Base-by-base conservation (phyloP, 2,888 invertebrate genomes). In the Acleris literana region DNA sequence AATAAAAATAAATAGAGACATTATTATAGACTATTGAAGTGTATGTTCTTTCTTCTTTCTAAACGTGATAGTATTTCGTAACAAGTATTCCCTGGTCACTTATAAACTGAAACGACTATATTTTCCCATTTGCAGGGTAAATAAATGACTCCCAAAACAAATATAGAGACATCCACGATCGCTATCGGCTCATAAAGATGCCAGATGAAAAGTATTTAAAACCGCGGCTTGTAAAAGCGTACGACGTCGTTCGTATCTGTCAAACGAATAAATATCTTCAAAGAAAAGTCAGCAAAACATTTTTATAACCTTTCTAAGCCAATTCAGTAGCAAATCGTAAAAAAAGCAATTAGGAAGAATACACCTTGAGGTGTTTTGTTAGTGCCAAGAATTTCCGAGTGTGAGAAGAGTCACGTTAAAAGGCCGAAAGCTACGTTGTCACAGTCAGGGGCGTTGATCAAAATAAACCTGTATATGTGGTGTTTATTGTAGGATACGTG, bases 311-410 rank as follows among this genome's bases (percentile, higher is more conserved):
- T 59, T 64, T 39, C 54, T 44, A 65, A 44, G 33, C 18, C 43
- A 49, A 55, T 65, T 51, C 22, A 61, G 65, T 20, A 51, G 22
- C 20, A 20, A 59, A 60, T 52, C 51, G 55, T 25, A 49, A 51
- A 56, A 61, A 55, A 54, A 63, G 57, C 59, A 66, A 53, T 66
- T 25, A 55, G 48, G 52, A 29, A 39, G 54, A 53, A 51, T 3
- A 9, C 39, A 69, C 63, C 69, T 67, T 68, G 64, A 29, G 29
- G 22, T 55, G 46, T 51, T 65, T 63, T 56, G n/a, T 49, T 48
- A 61, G 54, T 63, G 68, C 60, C 64, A 69, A 62, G 64, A 48
- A 49, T 56, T 67, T 69, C 67, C 64, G 55, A 69, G 60, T 61
- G 62, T 56, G 57, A 49, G 60, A 64, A 68, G 49, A 54, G 18